Evolutionary conservation across 2,888 invertebrate species (phyloP), one percentile per base, ranked within the genome.

Genomic region (Trachelus iudaicus): DNA sequence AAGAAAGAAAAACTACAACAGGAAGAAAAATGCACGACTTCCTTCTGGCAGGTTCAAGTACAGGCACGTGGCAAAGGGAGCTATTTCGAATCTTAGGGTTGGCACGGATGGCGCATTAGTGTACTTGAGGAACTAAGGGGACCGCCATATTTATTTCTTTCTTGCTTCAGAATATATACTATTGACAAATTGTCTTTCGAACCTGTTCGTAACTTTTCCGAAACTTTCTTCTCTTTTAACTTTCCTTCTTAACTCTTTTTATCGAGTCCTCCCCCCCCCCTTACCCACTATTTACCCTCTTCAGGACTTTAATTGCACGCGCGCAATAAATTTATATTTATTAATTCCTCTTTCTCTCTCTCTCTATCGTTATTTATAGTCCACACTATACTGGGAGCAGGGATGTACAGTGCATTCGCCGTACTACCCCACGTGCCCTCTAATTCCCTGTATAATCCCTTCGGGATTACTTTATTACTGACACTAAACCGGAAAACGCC

Each of bases 231-330:
- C 2, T 9, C 23, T 2, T 2, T 56, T 23, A 23, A 6, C 23
- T 56, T 56, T 15, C 1, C 1, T 2, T 1, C 1, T 15, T 40
- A 15, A 1, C 6, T 23, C 15, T 56, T 56, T 56, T 56, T 23
- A 0, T 23, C 0, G 1, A 56, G 6, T n/a, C n/a, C n/a, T 0
- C 23, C 15, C 40, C 1, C 4, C 6, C 0, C 23, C 6, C 6
- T 1, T 23, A 1, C 2, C 9, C 23, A 15, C 40, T 15, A 4
- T 15, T 56, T 2, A 56, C 40, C 15, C 9, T 56, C 23, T 23
- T 56, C 1, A 23, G 1, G 1, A 15, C 40, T 56, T 56, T 56
- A 0, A 23, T 4, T 56, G 6, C 15, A 56, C 6, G 4, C 40
- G 40, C 40, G 23, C 23, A 23, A 56, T 56, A 56, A 23, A 56